phyloP scores from a whole-genome alignment of 2,888 invertebrate genomes.

The Drosophila falleni region DNA sequence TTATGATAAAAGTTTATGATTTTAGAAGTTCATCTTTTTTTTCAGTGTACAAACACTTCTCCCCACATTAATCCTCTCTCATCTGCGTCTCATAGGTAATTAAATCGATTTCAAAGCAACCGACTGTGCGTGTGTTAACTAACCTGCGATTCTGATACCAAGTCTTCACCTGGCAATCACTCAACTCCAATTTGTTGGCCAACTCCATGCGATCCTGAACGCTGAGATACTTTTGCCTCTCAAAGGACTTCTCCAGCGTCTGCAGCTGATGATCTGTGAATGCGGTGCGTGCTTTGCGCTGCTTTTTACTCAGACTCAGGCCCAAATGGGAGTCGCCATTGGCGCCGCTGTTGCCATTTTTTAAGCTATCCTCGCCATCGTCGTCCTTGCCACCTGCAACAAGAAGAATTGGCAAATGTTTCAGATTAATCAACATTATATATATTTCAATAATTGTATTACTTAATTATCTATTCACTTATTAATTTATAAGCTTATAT shows the following conservation, averaged over 20 bases:
- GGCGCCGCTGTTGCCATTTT: conserved; percentile 80
- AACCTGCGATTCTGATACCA: conserved; percentile 99
- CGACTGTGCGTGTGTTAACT: conserved; percentile 80
- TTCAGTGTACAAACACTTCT: background rate
- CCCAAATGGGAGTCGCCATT: conserved; percentile 68
- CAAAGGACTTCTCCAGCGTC: conserved; percentile 98
- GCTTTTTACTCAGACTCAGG: conserved; percentile 92
- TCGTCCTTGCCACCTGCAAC: conserved; percentile 93
- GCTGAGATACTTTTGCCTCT: conserved; percentile 97
- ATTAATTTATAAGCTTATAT: background rate
- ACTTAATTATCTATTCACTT: background rate
- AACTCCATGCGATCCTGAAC: conserved; percentile 99
- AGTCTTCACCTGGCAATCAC: conserved; percentile 99
- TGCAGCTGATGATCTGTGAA: conserved; percentile 99
- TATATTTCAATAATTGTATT: background rate
- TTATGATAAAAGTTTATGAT: no score
- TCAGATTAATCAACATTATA: background rate
- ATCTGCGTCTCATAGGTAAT: conserved; percentile 9
- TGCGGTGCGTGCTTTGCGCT: conserved; percentile 97
- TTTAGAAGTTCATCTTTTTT: no score
- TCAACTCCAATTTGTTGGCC: conserved; percentile 97
- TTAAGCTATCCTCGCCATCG: conserved; percentile 87
- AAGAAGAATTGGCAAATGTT: background rate
- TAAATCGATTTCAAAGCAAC: conserved; percentile 40
- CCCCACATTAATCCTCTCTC: background rate